Evolutionary conservation across 2,113 vertebrate species (phyloP).

Genomic region (Salminus brasiliensis): DNA sequence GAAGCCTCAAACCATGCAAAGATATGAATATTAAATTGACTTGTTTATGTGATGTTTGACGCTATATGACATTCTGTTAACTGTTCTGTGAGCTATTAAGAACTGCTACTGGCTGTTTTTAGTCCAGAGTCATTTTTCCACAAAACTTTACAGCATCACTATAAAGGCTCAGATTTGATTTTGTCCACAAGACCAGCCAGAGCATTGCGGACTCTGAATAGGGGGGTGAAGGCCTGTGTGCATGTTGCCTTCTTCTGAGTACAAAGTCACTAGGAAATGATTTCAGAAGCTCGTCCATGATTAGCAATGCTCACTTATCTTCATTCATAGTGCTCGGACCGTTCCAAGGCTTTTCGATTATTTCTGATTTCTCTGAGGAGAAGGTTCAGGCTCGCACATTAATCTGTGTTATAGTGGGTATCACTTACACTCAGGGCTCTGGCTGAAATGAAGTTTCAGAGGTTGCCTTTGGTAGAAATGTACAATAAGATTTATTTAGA

Average conservation of each 20-base stretch:
- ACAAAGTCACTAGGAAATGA: constrained; percentile 5
- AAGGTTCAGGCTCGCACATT: constrained; percentile 62
- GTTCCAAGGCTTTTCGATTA: constrained; percentile 56
- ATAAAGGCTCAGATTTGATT: no score
- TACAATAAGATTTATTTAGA: constrained; percentile 25
- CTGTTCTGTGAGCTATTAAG: no score
- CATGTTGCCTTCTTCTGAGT: constrained; percentile 9
- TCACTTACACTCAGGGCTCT: background rate
- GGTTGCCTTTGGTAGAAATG: background rate
- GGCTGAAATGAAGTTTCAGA: constrained; percentile 17
- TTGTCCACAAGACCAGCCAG: no score
- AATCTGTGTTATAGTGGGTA: constrained; percentile 68
- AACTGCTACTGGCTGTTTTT: no score
- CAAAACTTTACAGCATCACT: no score
- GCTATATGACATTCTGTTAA: no score
- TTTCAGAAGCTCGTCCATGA: constrained; percentile 53
- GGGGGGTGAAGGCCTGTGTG: background rate
- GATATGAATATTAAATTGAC: no score
- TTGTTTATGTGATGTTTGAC: no score
- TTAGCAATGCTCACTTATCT: constrained; percentile 65
- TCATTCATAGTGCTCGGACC: constrained; percentile 58
- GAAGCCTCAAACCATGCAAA: no score
- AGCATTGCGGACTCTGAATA: background rate
- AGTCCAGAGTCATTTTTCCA: no score
- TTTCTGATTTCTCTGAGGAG: constrained; percentile 54